Percentiles rank a stretch among this genome's conserved stretches.
These are phyloP conservation scores for Strigamia transsilvanica DNA, from an alignment of 2,888 invertebrate species.

Conservation along the genomic window DNA sequence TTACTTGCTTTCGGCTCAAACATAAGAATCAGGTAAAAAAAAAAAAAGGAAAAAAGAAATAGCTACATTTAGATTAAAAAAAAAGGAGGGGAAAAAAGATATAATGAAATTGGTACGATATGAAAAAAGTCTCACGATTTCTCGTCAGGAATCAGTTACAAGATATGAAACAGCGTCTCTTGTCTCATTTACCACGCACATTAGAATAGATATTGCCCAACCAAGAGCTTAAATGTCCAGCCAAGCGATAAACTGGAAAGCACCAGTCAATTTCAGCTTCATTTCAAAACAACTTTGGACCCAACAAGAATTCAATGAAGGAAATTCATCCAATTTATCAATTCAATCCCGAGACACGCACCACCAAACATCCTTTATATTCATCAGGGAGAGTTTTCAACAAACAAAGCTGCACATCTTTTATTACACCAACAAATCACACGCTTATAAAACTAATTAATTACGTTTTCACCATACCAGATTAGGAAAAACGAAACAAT, in stretches of 20 bases:
- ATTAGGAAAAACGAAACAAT: background rate
- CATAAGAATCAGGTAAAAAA: background rate
- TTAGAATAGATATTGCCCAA: slow-evolving; percentile 44
- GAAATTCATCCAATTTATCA: slow-evolving; percentile 44
- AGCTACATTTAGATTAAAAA: slow-evolving; percentile 12
- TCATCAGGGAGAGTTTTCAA: background rate
- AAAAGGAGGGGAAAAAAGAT: background rate
- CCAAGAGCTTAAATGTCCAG: slow-evolving; percentile 36
- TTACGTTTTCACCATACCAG: slow-evolving; percentile 21
- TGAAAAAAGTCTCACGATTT: background rate
- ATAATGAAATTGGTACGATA: slow-evolving; percentile 24
- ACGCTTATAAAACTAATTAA: slow-evolving; percentile 23
- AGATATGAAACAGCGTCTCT: slow-evolving; percentile 27
- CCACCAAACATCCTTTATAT: slow-evolving; percentile 34
- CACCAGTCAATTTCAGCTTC: slow-evolving; percentile 44
- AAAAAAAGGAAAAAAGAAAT: background rate
- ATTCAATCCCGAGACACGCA: slow-evolving; percentile 26
- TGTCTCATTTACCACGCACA: slow-evolving; percentile 42
- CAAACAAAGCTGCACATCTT: slow-evolving; percentile 23
- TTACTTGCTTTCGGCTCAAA: slow-evolving; percentile 24
- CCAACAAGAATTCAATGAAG: slow-evolving; percentile 44
- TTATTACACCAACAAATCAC: slow-evolving; percentile 22
- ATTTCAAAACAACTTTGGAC: slow-evolving; percentile 39
- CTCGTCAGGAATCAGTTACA: slow-evolving; percentile 18
- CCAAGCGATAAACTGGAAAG: slow-evolving; percentile 39